These are phyloP conservation scores for Augiades crinisus DNA, from an alignment of 2,888 invertebrate species.

Conservation along the genomic window DNA sequence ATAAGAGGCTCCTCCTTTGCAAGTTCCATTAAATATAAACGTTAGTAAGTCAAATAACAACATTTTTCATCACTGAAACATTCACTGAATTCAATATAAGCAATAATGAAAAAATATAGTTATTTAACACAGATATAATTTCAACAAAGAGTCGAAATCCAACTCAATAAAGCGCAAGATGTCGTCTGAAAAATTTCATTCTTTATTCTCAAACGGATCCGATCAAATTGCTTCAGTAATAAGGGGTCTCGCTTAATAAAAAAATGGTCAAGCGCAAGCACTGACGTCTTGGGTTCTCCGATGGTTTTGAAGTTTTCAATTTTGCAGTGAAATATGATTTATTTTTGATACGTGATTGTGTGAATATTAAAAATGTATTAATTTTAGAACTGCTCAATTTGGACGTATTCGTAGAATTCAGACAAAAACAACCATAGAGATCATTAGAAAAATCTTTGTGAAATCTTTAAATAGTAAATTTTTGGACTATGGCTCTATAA, in stretches of 20 bases:
- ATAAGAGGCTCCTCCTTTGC: too few species aligned
- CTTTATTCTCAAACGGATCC: constrained; percentile 57
- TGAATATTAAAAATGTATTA: too few species aligned
- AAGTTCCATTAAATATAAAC: too few species aligned
- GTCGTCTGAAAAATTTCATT: constrained; percentile 59
- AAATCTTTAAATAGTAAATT: too few species aligned
- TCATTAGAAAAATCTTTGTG: too few species aligned
- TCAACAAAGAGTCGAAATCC: constrained; percentile 38
- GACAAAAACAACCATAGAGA: too few species aligned
- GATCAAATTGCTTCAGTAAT: constrained; percentile 67
- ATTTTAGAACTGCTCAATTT: too few species aligned
- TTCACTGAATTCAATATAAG: constrained; percentile 1
- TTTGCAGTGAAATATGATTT: background rate
- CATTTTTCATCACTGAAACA: too few species aligned
- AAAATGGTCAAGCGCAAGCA: constrained; percentile 39
- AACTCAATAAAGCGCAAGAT: constrained; percentile 65
- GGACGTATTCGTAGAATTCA: too few species aligned
- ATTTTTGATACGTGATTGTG: too few species aligned
- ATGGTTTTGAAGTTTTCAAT: constrained; percentile 11
- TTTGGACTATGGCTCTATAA: background rate
- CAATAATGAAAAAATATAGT: constrained; percentile 10
- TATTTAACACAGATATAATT: constrained; percentile 40
- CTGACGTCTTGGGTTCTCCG: constrained; percentile 10
- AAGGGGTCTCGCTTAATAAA: constrained; percentile 57
- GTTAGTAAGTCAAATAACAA: too few species aligned